Conservation (phyloP, 2,113 vertebrate species). For the Hyperopisus bebe region DNA sequence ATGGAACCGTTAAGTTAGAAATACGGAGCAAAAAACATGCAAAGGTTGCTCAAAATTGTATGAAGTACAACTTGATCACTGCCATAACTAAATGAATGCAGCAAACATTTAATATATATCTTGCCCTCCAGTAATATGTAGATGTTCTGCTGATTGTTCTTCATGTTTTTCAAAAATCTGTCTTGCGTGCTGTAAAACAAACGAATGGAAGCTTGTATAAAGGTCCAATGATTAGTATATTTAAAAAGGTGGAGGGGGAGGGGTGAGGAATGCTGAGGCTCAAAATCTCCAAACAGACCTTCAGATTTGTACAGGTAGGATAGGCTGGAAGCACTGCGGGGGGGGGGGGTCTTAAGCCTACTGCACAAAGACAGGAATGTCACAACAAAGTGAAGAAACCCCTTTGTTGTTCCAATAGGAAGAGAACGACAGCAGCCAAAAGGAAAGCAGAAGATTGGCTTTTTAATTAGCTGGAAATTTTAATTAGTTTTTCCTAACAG, state of each 20-base stretch:
- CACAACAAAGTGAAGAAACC: constrained; percentile 37
- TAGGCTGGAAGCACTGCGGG: not conserved
- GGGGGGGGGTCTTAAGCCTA: not conserved
- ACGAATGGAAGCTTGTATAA: not conserved
- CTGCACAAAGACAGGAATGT: constrained; percentile 36
- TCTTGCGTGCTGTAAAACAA: not conserved
- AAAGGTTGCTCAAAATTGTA: not conserved
- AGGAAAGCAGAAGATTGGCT: constrained; percentile 11
- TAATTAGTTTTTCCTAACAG: constrained; percentile 19
- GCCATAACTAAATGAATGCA: not conserved
- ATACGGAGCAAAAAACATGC: not conserved
- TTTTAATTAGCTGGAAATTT: constrained; percentile 19
- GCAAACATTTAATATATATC: not conserved
- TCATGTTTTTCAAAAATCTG: not conserved
- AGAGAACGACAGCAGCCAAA: constrained; percentile 20
- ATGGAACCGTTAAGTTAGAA: not conserved
- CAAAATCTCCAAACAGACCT: not conserved
- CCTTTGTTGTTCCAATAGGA: constrained; percentile 32
- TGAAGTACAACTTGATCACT: not conserved
- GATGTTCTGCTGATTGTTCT: not conserved
- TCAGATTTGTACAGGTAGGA: not conserved
- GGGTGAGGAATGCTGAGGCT: not conserved
- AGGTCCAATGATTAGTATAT: not conserved
- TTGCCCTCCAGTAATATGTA: not conserved
- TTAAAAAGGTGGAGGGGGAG: not conserved